Evolutionary conservation across 2,888 invertebrate genomes (phyloP), one percentile per base, ranked within the genome.

Genomic region (Acanthococcus lagerstroemiae): DNA sequence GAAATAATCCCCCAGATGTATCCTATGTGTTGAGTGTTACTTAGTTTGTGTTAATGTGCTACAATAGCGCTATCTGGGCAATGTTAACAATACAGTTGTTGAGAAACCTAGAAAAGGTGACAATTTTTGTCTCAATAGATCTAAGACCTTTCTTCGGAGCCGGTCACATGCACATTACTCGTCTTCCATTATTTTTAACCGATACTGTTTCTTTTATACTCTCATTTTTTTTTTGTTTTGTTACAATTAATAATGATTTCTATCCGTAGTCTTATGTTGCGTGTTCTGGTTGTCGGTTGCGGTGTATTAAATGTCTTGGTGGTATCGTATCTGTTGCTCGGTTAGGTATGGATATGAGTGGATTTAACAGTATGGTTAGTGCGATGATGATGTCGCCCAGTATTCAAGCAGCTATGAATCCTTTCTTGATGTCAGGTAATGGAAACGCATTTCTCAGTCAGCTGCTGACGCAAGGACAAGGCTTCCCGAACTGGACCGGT

Each of bases 361-460:
- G 68, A 15, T 63, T 69, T 17, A 55, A 74, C 66, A 73, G 72
- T 70, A 72, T 75, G 69, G 75, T 77, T 74, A 74, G 74, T 65
- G 73, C 74, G 67, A 74, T 76, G 70, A 75, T 77, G 75, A 74
- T 75, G 68, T 74, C 76, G 73, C 70, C 74, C 68, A 76, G 75
- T 60, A 75, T 78, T 74, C 75, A 75, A 71, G 74, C 75, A 73
- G 75, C 74, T 57, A 73, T 77, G 68, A 77, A 76, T 72, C 77
- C 78, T 30, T 76, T 78, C 67, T 71, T 78, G 21, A 68, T 72
- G 65, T 65, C 66, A 54, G 67, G 68, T 17, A 70, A 70, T 68
- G 68, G 65, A 24, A 21, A 66, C 7, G 65, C 67, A 24, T 54
- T 71, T 68, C 69, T 74, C 61, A 72, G 70, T 63, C 77, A 78